Conservation (phyloP, 2,113 vertebrate species). For the Aegithalos caudatus region DNA sequence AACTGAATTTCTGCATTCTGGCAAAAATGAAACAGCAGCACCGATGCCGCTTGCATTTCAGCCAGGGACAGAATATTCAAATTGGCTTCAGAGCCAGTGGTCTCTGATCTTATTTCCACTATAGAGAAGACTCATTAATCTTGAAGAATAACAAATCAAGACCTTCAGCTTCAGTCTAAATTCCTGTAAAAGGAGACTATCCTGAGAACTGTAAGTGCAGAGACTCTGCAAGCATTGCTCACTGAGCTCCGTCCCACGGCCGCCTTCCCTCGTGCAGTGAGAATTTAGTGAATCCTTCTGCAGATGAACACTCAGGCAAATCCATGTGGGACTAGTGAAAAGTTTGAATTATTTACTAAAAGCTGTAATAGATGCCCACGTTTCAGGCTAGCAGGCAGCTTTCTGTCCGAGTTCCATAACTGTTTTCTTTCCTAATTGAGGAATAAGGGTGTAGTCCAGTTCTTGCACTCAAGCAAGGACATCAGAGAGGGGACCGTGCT, state of each 20-base stretch:
- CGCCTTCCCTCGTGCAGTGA: not conserved
- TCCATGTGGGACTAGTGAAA: not conserved
- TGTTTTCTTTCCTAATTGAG: not conserved
- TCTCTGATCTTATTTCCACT: not conserved
- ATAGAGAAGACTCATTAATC: not conserved
- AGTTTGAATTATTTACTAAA: not conserved
- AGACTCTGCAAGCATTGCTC: not conserved
- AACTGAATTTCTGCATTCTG: not conserved
- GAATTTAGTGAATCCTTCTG: not conserved
- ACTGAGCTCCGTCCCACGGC: accelerated
- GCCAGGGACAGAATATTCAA: not conserved
- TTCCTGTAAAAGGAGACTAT: not conserved
- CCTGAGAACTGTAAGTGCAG: not conserved
- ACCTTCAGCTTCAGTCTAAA: not conserved
- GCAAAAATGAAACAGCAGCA: not conserved
- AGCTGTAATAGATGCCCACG: not conserved
- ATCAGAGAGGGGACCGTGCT: not conserved
- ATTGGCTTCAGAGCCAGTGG: not conserved
- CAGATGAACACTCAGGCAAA: not conserved
- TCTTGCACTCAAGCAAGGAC: not conserved
- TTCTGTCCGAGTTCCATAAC: not conserved
- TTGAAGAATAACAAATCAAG: not conserved
- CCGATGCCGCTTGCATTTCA: not conserved
- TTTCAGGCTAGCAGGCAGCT: not conserved
- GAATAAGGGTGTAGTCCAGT: not conserved